Evolutionary conservation across 2,113 vertebrate genomes (phyloP).

Genomic region (Rhegmatorhina hoffmannsi): DNA sequence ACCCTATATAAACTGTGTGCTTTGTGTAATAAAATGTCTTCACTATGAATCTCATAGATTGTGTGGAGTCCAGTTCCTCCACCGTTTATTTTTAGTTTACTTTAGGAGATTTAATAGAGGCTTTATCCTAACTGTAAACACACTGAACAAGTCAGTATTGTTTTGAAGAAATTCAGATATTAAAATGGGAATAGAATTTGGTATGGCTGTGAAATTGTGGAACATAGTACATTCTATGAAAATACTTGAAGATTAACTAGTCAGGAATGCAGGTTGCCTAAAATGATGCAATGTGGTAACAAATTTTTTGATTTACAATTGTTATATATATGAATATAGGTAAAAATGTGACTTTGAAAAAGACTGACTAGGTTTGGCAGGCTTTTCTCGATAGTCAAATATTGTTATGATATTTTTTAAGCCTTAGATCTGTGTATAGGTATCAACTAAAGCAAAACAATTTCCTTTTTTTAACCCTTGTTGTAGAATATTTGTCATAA

Average conservation of each 20-base stretch:
- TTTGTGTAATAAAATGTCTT: too few species aligned
- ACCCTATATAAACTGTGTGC: too few species aligned
- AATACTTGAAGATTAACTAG: neutral
- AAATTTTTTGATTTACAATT: neutral
- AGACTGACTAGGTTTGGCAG: neutral
- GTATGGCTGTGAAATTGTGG: neutral
- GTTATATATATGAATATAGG: neutral
- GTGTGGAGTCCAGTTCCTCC: too few species aligned
- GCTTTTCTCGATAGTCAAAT: neutral
- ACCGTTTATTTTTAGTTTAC: too few species aligned
- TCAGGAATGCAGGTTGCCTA: neutral
- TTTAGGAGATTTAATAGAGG: neutral
- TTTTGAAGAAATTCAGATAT: neutral
- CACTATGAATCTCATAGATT: too few species aligned
- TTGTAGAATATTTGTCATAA: neutral
- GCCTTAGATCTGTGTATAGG: neutral
- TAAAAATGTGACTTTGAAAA: neutral
- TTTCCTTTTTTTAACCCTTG: neutral
- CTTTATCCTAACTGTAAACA: neutral
- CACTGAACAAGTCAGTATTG: neutral
- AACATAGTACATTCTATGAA: neutral
- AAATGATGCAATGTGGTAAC: neutral
- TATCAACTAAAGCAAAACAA: neutral
- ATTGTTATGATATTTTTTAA: neutral
- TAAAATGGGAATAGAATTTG: neutral